Evolutionary conservation across 2,797 vertebrate species (phyloP), one percentile per base, ranked within the genome.

Genomic region (Poeciliopsis paucimaculata): DNA sequence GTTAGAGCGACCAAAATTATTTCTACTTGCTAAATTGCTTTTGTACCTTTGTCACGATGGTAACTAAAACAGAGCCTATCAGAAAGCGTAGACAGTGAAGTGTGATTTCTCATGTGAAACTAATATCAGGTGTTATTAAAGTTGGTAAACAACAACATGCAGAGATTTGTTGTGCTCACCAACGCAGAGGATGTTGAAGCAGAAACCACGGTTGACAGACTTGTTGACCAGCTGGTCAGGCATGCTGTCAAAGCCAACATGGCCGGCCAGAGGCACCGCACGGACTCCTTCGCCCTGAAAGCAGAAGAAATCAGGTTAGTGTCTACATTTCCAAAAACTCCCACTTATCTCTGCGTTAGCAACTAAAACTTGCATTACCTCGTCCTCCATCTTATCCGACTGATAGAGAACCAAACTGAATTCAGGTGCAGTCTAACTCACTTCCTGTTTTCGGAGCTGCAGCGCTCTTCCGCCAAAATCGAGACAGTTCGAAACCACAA

Each of bases 201-300:
- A 98, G 95, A 99, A 99, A 73, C 98, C 98, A 76, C 99, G 97
- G 94, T 96, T 97, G 90, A 99, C 97, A 45, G 98, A 99, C 94
- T 99, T 99, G 96, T 98, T 99, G 94, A 99, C 98, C 97, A 99
- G 96, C 95, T 99, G 98, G 96, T 99, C 98, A 66, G 98, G 98
- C 97, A 99, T 96, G 94, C 98, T 99, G 95, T 99, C 98, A 93
- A 99, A 99, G 91, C 98, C 98, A 72, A 99, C 98, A 74, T 99
- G 98, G 92, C 98, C 98, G 0, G 98, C 96, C 85, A 99, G 96
- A 1, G 98, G 97, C 68, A 99, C 95, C 23, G 96, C 95, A 72
- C 98, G 97, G 92, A 97, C 97, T 88, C 97, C 98, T 95, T 99
- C 98, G 82, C 97, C 97, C 98, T 93, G 78, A 77, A 87, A 64